Evolutionary conservation across 2,797 vertebrate genomes (phyloP).

Genomic region (Helarctos malayanus): DNA sequence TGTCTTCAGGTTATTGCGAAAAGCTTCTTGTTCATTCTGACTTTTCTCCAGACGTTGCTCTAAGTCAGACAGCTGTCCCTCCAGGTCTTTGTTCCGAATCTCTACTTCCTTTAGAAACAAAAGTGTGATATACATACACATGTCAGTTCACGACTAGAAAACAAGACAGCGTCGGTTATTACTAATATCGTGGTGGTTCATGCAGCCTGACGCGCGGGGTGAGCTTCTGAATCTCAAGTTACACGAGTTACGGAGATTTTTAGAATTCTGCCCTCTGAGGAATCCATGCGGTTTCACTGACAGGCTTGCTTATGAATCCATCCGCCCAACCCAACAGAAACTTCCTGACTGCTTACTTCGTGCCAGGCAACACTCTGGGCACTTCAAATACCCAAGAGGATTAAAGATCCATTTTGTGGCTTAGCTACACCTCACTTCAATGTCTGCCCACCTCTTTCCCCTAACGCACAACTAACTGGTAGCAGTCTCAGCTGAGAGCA

Average conservation of each 20-base stretch:
- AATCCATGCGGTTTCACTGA: background rate
- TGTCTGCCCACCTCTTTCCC: background rate
- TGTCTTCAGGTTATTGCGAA: conserved; percentile 98
- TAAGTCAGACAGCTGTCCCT: conserved; percentile 96
- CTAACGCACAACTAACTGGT: background rate
- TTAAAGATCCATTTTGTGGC: background rate
- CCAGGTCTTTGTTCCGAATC: conserved; percentile 96
- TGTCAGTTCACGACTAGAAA: conserved; percentile 48
- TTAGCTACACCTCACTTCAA: background rate
- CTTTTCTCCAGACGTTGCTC: conserved; percentile 98
- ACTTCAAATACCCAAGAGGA: background rate
- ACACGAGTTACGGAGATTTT: background rate
- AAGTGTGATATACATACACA: conserved; percentile 78
- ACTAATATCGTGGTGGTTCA: background rate
- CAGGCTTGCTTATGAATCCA: background rate
- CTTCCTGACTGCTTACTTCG: background rate
- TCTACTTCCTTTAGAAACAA: conserved; percentile 96
- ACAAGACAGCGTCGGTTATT: background rate
- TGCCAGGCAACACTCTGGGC: background rate
- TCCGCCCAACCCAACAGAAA: background rate
- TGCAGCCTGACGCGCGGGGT: background rate
- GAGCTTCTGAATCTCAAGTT: background rate
- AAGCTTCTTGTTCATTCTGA: conserved; percentile 98
- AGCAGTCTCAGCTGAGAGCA: background rate
- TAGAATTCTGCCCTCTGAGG: background rate